A percentile compares a stretch with the other conserved stretches of the same genome.
Conservation (phyloP, 2,888 invertebrate genomes). For the Agonopterix arenella region DNA sequence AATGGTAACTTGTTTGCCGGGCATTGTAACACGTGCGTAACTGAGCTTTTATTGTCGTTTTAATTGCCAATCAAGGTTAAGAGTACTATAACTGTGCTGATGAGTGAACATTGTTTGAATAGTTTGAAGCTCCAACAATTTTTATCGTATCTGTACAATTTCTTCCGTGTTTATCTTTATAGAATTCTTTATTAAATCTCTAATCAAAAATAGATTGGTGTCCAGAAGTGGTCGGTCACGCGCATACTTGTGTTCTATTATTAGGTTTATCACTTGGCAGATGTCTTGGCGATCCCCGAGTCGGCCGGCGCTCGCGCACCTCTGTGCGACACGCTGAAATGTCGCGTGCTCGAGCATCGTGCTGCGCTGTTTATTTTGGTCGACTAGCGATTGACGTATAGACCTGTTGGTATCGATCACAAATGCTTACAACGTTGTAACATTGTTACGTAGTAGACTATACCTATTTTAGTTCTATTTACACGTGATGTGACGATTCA, state of each 20-base stretch:
- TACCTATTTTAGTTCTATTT: not conserved
- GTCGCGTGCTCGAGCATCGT: constrained; percentile 41
- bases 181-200: constrained; percentile 39
- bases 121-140: no score
- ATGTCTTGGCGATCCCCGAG: constrained; percentile 39
- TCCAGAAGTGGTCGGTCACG: constrained; percentile 62
- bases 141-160: constrained; percentile 1
- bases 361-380: constrained; percentile 35
- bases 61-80: no score
- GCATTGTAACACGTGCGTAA: no score
- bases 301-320: constrained; percentile 29
- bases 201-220: constrained; percentile 46
- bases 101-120: no score
- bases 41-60: no score
- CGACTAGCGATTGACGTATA: constrained; percentile 10
- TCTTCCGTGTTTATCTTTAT: constrained; percentile 44
- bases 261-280: constrained; percentile 70
- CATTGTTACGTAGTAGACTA: constrained; percentile 7
- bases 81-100: no score
- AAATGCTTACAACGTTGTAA: constrained; percentile 19
- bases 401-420: constrained; percentile 28
- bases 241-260: constrained; percentile 58
- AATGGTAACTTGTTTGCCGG: no score
- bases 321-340: constrained; percentile 33
- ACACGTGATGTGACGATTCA: no score